Conservation (phyloP, 2,113 vertebrate species). For the Halichoerus grypus region DNA sequence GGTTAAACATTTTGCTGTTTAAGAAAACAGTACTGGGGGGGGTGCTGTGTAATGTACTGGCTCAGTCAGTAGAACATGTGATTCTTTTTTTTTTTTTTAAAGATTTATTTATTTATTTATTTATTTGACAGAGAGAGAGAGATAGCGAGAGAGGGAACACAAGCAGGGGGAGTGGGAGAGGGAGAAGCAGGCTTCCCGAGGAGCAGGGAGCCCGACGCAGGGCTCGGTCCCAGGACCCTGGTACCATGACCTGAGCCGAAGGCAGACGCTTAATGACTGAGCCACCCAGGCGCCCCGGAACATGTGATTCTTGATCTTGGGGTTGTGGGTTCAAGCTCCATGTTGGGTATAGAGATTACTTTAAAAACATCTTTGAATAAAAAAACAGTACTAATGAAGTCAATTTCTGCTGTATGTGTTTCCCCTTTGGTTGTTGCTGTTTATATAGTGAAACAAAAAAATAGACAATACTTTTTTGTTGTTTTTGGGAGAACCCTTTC, state of each 20-base stretch:
- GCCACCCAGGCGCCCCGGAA: background rate
- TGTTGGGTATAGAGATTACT: background rate
- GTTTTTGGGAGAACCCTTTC: background rate
- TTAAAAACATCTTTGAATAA: background rate
- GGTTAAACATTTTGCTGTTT: background rate
- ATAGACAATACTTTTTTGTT: background rate
- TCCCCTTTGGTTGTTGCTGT: background rate
- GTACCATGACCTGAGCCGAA: no score
- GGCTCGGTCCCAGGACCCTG: no score
- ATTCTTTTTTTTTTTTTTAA: background rate
- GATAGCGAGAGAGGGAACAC: no score
- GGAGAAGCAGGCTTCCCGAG: no score
- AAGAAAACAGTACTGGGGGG: background rate
- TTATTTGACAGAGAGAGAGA: no score
- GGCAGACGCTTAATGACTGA: no score
- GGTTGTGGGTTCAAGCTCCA: background rate
- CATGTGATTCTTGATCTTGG: background rate
- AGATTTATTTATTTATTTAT: no score
- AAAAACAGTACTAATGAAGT: background rate
- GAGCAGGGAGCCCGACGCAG: no score
- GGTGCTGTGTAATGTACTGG: background rate
- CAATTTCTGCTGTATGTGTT: conserved; percentile 31
- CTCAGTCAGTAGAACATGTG: background rate
- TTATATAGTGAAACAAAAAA: background rate
- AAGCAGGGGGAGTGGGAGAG: no score